These are phyloP conservation scores for Pogonomyrmex californicus DNA, from an alignment of 1,140 invertebrate genomes.

Conservation along the genomic window DNA sequence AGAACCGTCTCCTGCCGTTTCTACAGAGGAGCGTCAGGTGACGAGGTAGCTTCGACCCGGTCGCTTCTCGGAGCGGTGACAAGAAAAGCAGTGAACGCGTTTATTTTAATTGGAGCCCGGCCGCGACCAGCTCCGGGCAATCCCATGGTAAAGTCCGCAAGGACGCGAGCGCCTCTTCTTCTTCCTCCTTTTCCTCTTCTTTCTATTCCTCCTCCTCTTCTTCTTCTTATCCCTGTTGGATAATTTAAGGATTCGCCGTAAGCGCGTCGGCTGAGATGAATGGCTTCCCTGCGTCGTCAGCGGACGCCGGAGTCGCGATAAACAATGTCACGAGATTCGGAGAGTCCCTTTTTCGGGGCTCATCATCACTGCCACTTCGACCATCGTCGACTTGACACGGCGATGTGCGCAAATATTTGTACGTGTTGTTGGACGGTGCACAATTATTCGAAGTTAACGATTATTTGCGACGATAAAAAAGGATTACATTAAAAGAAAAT, in stretches of 20 bases:
- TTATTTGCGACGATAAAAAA: background rate
- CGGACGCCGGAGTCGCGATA: background rate
- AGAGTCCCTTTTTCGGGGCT: constrained; percentile 19
- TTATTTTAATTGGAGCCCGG: constrained; percentile 76
- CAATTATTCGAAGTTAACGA: background rate
- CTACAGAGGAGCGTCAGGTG: constrained; percentile 32
- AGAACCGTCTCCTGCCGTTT: constrained; percentile 29
- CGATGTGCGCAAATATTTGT: constrained; percentile 18
- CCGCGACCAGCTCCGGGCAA: constrained; percentile 27
- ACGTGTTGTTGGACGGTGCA: background rate
- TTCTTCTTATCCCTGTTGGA: constrained; percentile 55
- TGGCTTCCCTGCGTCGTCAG: constrained; percentile 62
- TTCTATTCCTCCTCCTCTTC: constrained; percentile 42
- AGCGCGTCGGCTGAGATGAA: constrained; percentile 70
- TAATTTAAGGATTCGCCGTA: constrained; percentile 76
- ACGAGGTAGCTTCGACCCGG: constrained; percentile 61
- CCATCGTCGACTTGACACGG: background rate
- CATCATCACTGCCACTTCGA: constrained; percentile 21
- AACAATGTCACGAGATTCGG: constrained; percentile 17
- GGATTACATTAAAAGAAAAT: background rate
- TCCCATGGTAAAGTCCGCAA: constrained; percentile 59
- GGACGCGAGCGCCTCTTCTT: constrained; percentile 64
- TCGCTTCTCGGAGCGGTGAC: constrained; percentile 64
- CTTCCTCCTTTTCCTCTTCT: constrained; percentile 35
- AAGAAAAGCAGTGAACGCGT: constrained; percentile 76